Conservation (phyloP, 2,797 vertebrate genomes). For the Chiroxiphia lanceolata region DNA sequence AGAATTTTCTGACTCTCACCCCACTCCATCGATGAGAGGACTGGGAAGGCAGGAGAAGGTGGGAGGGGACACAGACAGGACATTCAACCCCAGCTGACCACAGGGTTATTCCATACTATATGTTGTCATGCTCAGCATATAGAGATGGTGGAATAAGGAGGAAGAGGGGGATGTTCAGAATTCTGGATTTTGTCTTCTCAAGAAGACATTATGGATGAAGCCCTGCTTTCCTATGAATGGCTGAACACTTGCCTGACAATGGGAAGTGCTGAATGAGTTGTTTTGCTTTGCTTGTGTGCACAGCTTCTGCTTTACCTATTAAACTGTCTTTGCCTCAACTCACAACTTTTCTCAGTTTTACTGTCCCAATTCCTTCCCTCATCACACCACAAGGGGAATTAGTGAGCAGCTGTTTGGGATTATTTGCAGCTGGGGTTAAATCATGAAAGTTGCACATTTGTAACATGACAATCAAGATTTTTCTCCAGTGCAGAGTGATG, state of each 20-base stretch:
- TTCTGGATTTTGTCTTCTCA: background rate
- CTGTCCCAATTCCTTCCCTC: background rate
- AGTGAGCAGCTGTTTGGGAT: background rate
- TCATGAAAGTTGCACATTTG: background rate
- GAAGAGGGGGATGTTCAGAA: fast-evolving
- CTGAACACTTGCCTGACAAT: background rate
- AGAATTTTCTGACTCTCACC: background rate
- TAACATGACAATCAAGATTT: background rate
- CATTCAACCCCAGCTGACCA: background rate
- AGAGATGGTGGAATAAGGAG: background rate
- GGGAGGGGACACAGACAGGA: background rate
- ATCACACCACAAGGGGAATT: background rate
- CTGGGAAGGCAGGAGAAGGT: background rate
- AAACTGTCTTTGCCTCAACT: background rate
- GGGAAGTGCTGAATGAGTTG: background rate
- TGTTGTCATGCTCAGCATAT: background rate
- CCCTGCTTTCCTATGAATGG: background rate
- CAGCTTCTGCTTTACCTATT: background rate
- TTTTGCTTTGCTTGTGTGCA: fast-evolving
- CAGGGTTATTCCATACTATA: background rate
- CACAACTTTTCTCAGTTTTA: background rate
- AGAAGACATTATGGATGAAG: background rate
- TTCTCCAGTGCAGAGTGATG: background rate
- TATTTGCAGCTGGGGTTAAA: background rate
- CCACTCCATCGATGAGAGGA: background rate